A percentile compares a stretch with the other conserved stretches of the same genome.
These are phyloP conservation scores for Lepeophtheirus nordmannii DNA, from an alignment of 2,888 invertebrate genomes.

Conservation along the genomic window DNA sequence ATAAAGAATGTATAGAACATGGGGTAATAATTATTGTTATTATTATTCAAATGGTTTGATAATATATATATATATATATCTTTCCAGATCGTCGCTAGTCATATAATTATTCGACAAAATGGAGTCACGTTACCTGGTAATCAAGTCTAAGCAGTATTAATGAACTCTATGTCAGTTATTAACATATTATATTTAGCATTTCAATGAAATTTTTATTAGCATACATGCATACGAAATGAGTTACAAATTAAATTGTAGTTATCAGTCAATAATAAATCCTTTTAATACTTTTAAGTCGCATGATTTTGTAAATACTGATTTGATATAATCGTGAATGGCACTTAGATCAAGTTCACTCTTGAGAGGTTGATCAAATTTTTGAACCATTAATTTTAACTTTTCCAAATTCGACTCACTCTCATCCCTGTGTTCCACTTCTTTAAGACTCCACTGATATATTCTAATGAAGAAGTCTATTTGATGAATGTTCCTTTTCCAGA, in stretches of 20 bases:
- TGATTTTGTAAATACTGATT: too few species aligned
- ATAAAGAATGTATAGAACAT: constrained; percentile 1
- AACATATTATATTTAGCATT: too few species aligned
- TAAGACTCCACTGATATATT: background rate
- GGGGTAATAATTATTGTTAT: constrained; percentile 2
- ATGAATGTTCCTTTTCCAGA: background rate
- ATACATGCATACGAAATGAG: too few species aligned
- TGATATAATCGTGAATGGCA: background rate
- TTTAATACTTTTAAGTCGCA: too few species aligned
- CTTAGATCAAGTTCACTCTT: background rate
- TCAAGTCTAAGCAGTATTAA: background rate
- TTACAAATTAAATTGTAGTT: too few species aligned
- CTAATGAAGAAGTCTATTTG: background rate
- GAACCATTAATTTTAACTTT: background rate
- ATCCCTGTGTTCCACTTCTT: background rate
- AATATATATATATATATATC: background rate
- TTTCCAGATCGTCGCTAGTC: background rate
- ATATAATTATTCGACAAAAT: background rate
- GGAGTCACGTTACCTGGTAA: constrained; percentile 3
- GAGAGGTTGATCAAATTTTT: background rate
- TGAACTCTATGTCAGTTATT: too few species aligned
- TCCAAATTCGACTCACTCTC: background rate
- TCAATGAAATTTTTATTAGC: too few species aligned
- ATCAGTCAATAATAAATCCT: too few species aligned
- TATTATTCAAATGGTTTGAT: background rate